A percentile compares a stretch with the other conserved stretches of the same genome.
Evolutionary conservation across 2,797 vertebrate species (phyloP).

Genomic region (Crypturellus tataupa): DNA sequence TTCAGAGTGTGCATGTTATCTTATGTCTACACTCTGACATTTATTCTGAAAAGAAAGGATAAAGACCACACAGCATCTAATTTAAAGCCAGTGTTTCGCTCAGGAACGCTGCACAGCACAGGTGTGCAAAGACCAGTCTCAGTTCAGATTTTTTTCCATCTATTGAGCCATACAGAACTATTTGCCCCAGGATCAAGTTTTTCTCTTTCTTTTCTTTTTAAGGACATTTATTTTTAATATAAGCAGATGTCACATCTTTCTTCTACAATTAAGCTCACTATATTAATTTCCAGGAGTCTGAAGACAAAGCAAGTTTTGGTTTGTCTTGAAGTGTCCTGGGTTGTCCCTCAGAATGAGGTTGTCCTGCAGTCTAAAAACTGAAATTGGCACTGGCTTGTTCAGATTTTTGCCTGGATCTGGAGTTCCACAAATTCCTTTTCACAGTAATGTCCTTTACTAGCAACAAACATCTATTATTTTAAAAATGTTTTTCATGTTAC

Average conservation of each 20-base stretch:
- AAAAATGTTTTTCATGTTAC: neutral
- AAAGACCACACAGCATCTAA: neutral
- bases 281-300: slow-evolving; percentile 19
- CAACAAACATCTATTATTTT: neutral
- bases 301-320: slow-evolving; percentile 39
- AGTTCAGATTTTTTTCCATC: neutral
- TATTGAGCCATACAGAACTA: neutral
- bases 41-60: neutral
- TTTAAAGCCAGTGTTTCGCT: neutral
- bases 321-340: neutral
- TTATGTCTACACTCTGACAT: neutral
- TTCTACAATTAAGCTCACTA: neutral
- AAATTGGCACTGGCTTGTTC: neutral
- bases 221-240: slow-evolving; percentile 36
- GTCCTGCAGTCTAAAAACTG: slow-evolving; percentile 11
- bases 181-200: neutral
- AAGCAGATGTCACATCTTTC: neutral
- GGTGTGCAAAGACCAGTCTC: neutral
- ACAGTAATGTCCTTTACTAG: neutral
- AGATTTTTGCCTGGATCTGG: neutral
- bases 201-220: neutral
- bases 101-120: neutral
- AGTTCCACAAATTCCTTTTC: neutral
- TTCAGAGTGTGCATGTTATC: rapidly evolving
- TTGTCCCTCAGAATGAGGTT: slow-evolving; percentile 10